A percentile compares a stretch with the other conserved stretches of the same genome.
These are phyloP conservation scores for Drosophila infuscata DNA, from an alignment of 2,888 invertebrate species.

Conservation along the genomic window DNA sequence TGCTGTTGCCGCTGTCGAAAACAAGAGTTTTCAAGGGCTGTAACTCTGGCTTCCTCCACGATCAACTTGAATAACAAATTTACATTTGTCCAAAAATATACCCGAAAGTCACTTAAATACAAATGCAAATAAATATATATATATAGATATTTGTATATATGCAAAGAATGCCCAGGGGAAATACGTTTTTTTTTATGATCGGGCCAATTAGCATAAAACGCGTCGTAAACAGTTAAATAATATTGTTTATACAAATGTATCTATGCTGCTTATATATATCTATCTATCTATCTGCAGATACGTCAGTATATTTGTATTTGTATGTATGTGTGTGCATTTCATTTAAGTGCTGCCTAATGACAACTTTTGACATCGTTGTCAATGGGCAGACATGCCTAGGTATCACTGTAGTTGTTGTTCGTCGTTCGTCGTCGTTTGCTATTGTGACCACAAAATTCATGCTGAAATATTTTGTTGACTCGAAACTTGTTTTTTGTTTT, in stretches of 20 bases:
- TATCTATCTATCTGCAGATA: conserved; percentile 1
- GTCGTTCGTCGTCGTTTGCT: conserved; percentile 23
- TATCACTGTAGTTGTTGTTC: conserved; percentile 35
- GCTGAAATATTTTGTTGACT: conserved; percentile 71
- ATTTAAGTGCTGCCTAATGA: conserved; percentile 76
- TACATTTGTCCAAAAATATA: conserved; percentile 51
- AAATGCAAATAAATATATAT: not conserved
- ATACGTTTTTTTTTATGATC: conserved; percentile 62
- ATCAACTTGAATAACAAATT: conserved; percentile 35
- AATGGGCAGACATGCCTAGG: conserved; percentile 46
- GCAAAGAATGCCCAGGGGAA: conserved; percentile 40
- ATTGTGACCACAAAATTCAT: conserved; percentile 79
- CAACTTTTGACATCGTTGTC: conserved; percentile 58
- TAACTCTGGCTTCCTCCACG: conserved; percentile 8
- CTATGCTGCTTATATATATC: conserved; percentile 24
- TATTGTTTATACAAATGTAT: conserved; percentile 66
- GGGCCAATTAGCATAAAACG: conserved; percentile 75
- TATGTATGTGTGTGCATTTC: conserved; percentile 48
- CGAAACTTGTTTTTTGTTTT: conserved; percentile 61
- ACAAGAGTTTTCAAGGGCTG: conserved; percentile 55
- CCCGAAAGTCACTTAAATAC: conserved; percentile 41
- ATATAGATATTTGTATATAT: conserved; percentile 2
- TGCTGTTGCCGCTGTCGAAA: conserved; percentile 38
- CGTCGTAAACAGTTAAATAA: conserved; percentile 81
- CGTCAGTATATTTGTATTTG: not conserved